Evolutionary conservation across 2,113 vertebrate species (phyloP), one percentile per base, ranked within the genome.

Genomic region (Chionomys nivalis): DNA sequence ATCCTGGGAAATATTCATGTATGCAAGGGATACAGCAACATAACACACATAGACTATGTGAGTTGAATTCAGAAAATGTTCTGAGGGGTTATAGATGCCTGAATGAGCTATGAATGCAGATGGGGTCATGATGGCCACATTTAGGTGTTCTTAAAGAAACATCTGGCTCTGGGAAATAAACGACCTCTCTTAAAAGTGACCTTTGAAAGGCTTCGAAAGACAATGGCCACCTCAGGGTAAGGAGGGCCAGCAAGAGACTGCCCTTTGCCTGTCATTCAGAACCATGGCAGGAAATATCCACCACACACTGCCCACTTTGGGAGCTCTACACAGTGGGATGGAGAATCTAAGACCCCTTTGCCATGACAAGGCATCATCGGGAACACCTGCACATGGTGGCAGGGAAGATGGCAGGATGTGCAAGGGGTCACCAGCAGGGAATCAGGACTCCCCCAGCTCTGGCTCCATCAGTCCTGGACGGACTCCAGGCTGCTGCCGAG

Each of bases 181-280:
- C 82, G 95, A 95, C 95, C n/a, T 66, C 83, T 96, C 92, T 93
- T 39, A 73, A 39, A 73, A 23, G 70, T 10, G 14, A 93, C 93
- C 94, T 97, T 68, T 3, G 61, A 93, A 85, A 89, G 81, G 2
- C 49, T 90, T 87, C 73, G 61, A 66, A 96, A 96, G 95, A 97
- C 88, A 90, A 87, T 91, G 93, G 76, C 77, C 66, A 94, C 95
- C 97, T 96, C 96, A 94, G 87, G 83, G 94, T 87, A 33, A 73
- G 26, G 63, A 77, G 73, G 39, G 58, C 13, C 5, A 2, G 95
- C 81, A 70, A 78, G 83, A 58, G 94, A 7, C 6, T 31, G 72
- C n/a, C 14, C n/a, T 14, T 63, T 90, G 89, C 83, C 95, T 93
- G 87, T 96, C 42, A 76, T 90, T 97, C 96, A 92, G 91, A 96